phyloP scores from a whole-genome alignment of 2,797 vertebrate species.

The Oreochromis mossambicus region DNA sequence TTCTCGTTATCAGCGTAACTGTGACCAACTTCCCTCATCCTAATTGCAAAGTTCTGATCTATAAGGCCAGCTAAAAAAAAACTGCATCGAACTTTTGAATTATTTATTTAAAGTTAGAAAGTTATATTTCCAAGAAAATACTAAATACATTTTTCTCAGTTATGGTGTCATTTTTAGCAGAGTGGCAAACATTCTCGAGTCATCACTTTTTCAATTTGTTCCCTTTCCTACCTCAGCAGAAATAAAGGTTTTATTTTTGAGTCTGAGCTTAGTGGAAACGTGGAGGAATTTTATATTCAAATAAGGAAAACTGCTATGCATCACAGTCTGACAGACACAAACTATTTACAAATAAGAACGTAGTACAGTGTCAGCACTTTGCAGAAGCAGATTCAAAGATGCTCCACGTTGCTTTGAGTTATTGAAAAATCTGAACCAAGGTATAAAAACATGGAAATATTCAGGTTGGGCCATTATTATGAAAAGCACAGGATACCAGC shows the following conservation, averaged over 20 bases:
- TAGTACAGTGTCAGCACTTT: not conserved
- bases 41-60: not conserved
- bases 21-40: conserved; percentile 48
- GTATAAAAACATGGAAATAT: not conserved
- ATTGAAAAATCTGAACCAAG: not conserved
- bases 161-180: not conserved
- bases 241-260: not conserved
- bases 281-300: conserved; percentile 58
- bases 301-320: conserved; percentile 32
- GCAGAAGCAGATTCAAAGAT: not conserved
- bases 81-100: not conserved
- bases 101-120: not conserved
- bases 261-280: not conserved
- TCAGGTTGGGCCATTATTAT: not conserved
- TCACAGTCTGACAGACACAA: conserved; percentile 81
- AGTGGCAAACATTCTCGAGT: not conserved
- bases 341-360: conserved; percentile 79
- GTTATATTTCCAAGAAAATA: not conserved
- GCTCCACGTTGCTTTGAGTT: not conserved
- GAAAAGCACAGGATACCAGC: not conserved
- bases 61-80: not conserved
- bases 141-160: not conserved
- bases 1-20: not conserved
- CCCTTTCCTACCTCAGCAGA: not conserved
- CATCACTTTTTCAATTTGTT: not conserved